Conservation (phyloP, 2,888 invertebrate species). For the Periphyllus acericola region DNA sequence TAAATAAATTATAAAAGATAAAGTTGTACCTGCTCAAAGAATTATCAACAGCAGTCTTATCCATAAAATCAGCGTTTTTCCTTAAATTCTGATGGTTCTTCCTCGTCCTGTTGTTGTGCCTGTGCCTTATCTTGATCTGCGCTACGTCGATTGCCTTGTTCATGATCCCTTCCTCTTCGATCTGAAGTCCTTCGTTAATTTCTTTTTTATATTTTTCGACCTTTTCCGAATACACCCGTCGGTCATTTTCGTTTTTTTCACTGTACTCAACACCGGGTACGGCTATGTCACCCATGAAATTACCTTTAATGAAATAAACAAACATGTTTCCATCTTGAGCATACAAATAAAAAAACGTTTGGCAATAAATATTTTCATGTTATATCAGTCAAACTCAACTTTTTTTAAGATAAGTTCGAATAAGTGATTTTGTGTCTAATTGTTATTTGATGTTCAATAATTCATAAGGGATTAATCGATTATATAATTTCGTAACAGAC, state of each 20-base stretch:
- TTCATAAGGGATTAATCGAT: background rate
- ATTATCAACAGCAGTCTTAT: conserved; percentile 29
- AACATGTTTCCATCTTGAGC: background rate
- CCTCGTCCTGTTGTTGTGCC: conserved; percentile 67
- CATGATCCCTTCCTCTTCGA: conserved; percentile 83
- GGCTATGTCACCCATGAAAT: conserved; percentile 86
- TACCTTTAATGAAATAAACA: conserved; percentile 72
- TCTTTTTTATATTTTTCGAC: conserved; percentile 85
- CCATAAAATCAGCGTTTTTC: background rate
- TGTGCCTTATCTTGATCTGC: conserved; percentile 65
- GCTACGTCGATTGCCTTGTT: conserved; percentile 67
- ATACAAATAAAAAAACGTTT: background rate
- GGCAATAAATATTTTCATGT: background rate
- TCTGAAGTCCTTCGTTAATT: conserved; percentile 83
- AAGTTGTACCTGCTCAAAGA: conserved; percentile 37
- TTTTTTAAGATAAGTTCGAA: background rate
- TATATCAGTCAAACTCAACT: no score
- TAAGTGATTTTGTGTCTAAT: background rate
- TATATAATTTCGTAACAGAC: background rate
- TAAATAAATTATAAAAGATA: background rate
- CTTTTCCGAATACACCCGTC: conserved; percentile 69
- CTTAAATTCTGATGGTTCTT: conserved; percentile 39
- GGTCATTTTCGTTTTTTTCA: conserved; percentile 70
- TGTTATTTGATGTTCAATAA: background rate
- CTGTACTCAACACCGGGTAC: conserved; percentile 74